A percentile compares a stretch with the other conserved stretches of the same genome.
phyloP scores from a whole-genome alignment of 2,888 invertebrate genomes.

The Torymus auratus region DNA sequence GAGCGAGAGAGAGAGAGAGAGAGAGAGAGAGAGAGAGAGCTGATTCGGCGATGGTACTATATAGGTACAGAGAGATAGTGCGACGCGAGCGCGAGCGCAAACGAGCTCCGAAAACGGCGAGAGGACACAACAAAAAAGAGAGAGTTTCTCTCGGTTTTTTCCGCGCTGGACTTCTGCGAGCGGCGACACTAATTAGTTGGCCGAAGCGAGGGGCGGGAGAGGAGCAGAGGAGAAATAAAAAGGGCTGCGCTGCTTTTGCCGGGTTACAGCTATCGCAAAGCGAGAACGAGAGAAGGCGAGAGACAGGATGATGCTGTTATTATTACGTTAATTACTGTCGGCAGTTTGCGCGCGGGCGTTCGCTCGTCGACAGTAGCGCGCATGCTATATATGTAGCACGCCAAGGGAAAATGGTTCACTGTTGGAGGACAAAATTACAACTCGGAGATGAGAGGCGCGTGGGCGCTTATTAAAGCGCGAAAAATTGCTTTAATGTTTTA shows the following conservation, averaged over 20 bases:
- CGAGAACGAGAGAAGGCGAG: too few species aligned
- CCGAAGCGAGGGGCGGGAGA: background rate
- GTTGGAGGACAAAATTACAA: too few species aligned
- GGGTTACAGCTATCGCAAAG: too few species aligned
- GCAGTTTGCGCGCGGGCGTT: constrained; percentile 1
- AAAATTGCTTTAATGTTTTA: too few species aligned
- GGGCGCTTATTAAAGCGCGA: too few species aligned
- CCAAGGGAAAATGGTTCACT: too few species aligned
- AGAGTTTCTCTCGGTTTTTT: background rate
- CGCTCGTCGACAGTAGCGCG: too few species aligned
- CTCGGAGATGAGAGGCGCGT: too few species aligned
- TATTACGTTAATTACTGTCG: constrained; percentile 40
- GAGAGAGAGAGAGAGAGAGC: background rate
- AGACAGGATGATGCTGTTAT: constrained; percentile 10
- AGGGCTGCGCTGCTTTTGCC: background rate
- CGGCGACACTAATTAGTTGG: constrained; percentile 28
- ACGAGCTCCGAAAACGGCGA: background rate
- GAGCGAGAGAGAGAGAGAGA: background rate
- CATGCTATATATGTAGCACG: too few species aligned
- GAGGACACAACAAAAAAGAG: background rate
- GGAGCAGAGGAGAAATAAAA: background rate
- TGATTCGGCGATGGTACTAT: too few species aligned
- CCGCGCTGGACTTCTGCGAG: background rate
- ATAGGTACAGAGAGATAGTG: too few species aligned
- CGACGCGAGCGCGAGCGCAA: background rate